phyloP scores from a whole-genome alignment of 2,113 vertebrate species.

The Poecilia latipinna region DNA sequence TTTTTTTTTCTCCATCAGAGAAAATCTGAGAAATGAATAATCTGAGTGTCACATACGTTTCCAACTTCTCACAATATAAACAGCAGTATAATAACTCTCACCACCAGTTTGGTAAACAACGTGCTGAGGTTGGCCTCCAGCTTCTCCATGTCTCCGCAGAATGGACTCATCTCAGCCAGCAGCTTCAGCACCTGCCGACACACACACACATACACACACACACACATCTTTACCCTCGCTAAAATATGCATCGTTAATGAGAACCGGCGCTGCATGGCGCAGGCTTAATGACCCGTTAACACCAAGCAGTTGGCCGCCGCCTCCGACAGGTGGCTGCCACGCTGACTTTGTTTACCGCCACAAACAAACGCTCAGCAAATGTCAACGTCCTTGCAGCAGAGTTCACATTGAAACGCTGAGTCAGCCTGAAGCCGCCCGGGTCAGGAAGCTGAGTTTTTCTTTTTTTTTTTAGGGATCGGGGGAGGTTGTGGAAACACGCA shows the following conservation, averaged over 20 bases:
- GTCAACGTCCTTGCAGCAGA: conserved; percentile 39
- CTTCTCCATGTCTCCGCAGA: conserved; percentile 98
- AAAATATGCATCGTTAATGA: conserved; percentile 41
- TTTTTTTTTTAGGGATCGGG: not conserved
- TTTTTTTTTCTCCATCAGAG: too few species aligned
- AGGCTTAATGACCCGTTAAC: conserved; percentile 54
- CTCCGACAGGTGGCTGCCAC: conserved; percentile 57
- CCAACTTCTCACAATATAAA: not conserved
- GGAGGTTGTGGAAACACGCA: too few species aligned
- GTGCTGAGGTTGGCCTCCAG: conserved; percentile 96
- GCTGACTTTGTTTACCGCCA: conserved; percentile 59
- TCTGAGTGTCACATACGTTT: too few species aligned
- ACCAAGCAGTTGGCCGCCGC: conserved; percentile 49
- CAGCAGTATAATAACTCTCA: conserved; percentile 71
- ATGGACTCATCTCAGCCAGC: conserved; percentile 97
- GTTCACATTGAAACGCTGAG: conserved; percentile 4
- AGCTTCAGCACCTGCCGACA: conserved; percentile 91
- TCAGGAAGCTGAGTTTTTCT: not conserved
- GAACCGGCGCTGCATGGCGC: conserved; percentile 33
- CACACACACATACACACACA: conserved; percentile 28
- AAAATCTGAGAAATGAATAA: too few species aligned
- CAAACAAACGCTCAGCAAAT: conserved; percentile 39
- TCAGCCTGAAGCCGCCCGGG: conserved; percentile 5
- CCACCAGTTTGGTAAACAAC: conserved; percentile 95
- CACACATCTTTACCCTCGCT: conserved; percentile 14